These are phyloP conservation scores for Agrotis puta DNA, from an alignment of 2,888 invertebrate species.

Conservation along the genomic window DNA sequence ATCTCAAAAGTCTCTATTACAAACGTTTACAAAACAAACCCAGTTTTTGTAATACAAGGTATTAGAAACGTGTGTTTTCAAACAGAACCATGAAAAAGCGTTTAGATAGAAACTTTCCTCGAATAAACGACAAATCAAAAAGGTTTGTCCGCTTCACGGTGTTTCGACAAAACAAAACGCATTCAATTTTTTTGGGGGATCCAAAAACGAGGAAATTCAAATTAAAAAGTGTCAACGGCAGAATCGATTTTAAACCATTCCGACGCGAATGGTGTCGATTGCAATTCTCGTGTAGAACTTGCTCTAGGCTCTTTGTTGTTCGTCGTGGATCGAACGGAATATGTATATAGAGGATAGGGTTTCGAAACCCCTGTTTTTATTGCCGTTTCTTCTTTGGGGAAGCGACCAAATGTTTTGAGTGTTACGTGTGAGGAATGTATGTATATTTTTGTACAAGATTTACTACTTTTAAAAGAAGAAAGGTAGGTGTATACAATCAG, in stretches of 20 bases:
- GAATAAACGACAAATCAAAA: conserved; percentile 48
- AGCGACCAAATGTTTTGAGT: conserved; percentile 39
- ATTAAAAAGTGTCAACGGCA: conserved; percentile 80
- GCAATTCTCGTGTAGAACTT: conserved; percentile 66
- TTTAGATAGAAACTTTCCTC: conserved; percentile 6
- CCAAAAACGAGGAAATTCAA: conserved; percentile 71
- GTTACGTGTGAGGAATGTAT: conserved; percentile 18
- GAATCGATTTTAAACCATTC: conserved; percentile 64
- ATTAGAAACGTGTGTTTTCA: too few species aligned
- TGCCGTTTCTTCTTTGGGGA: conserved; percentile 40
- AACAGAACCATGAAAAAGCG: too few species aligned
- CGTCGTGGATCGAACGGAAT: conserved; percentile 55
- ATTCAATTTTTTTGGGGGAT: conserved; percentile 44
- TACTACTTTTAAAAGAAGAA: background rate
- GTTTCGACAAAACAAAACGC: conserved; percentile 50
- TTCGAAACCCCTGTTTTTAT: conserved; percentile 48
- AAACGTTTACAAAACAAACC: conserved; percentile 13
- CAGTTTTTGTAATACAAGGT: too few species aligned
- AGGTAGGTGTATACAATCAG: background rate
- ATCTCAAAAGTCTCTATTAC: conserved; percentile 34
- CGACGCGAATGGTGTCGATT: conserved; percentile 69
- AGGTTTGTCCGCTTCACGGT: conserved; percentile 34
- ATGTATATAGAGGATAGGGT: conserved; percentile 54
- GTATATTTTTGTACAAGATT: background rate
- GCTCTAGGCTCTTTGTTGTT: conserved; percentile 63